Evolutionary conservation across 1,140 invertebrate genomes (phyloP), one percentile per base, ranked within the genome.

Genomic region (Antheraea mylitta): DNA sequence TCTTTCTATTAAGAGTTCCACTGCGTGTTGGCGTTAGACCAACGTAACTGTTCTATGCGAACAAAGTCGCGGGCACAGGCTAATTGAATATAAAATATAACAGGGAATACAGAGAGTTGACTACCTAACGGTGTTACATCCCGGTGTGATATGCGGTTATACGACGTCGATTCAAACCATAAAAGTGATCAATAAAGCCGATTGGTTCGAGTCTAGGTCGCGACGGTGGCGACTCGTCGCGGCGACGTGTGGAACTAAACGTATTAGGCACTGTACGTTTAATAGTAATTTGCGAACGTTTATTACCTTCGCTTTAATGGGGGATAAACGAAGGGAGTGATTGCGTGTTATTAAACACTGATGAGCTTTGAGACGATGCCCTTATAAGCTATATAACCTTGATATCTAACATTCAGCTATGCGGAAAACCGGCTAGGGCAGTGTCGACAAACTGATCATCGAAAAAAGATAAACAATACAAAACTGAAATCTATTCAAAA

Each of bases 121-220:
- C 38, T 0, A 42, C 7, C 7, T 42, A 42, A 8, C 11, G 11
- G 11, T 42, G 38, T 72, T 71, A 73, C 74, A 67, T 58, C 60
- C 75, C 71, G 66, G 78, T 76, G 73, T 71, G 53, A 67, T 45
- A 75, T 69, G 70, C 59, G 60, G 22, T 45, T n/a, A 66, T 59
- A 53, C 36, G 60, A 0, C 60, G 45, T 45, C 59, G 74, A 77
- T 38, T 62, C 59, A 61, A 69, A 59, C 62, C 66, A 79, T 83
- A 80, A 80, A 82, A 74, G 64, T 59, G 62, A 53, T 73, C 66
- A 74, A 80, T 81, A 83, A 81, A 79, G 18, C 8, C 68, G 76
- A 85, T 82, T 81, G 71, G 76, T 74, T 80, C 70, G 42, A 67
- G 70, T 72, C 72, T 79, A 76, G 66, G 70, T 68, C 9, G 64